Evolutionary conservation across 2,113 vertebrate genomes (phyloP).

Genomic region (Thymallus thymallus): DNA sequence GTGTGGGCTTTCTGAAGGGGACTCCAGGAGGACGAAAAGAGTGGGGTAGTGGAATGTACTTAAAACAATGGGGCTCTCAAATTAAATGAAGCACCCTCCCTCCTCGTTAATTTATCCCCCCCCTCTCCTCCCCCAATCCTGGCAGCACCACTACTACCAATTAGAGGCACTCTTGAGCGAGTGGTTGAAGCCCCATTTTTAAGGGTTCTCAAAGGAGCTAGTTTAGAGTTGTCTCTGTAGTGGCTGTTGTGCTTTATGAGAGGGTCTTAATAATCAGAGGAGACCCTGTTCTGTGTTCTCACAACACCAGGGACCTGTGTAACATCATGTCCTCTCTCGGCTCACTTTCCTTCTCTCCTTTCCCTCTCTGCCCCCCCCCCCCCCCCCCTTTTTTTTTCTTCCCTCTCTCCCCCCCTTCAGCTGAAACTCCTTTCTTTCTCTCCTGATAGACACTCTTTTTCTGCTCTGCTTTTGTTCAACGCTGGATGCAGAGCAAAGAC

Average conservation of each 20-base stretch:
- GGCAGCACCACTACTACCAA: slow-evolving; percentile 46
- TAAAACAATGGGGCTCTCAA: slow-evolving; percentile 66
- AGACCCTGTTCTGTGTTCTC: slow-evolving; percentile 54
- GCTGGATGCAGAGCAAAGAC: slow-evolving; percentile 54
- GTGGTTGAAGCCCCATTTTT: slow-evolving; percentile 50
- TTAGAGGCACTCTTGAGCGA: slow-evolving; percentile 62
- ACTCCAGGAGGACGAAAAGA: slow-evolving; percentile 59
- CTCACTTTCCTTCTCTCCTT: not conserved
- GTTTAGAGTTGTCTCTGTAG: slow-evolving; percentile 60
- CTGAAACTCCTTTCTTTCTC: no score
- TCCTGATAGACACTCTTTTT: no score
- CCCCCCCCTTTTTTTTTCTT: no score
- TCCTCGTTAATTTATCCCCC: slow-evolving; percentile 39
- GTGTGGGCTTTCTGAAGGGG: slow-evolving; percentile 69
- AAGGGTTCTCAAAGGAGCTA: slow-evolving; percentile 36
- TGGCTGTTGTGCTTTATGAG: slow-evolving; percentile 47
- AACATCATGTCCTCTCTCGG: slow-evolving; percentile 47
- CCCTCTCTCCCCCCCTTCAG: no score
- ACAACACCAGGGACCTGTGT: slow-evolving; percentile 48
- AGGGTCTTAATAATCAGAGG: slow-evolving; percentile 60
- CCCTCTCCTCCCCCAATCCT: slow-evolving; percentile 22
- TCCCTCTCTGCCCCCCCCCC: slow-evolving; percentile 12
- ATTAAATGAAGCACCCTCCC: slow-evolving; percentile 63
- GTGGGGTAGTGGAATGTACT: slow-evolving; percentile 65
- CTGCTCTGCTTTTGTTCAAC: slow-evolving; percentile 42